phyloP scores from a whole-genome alignment of 2,888 invertebrate genomes.

The Spilarctia lutea region DNA sequence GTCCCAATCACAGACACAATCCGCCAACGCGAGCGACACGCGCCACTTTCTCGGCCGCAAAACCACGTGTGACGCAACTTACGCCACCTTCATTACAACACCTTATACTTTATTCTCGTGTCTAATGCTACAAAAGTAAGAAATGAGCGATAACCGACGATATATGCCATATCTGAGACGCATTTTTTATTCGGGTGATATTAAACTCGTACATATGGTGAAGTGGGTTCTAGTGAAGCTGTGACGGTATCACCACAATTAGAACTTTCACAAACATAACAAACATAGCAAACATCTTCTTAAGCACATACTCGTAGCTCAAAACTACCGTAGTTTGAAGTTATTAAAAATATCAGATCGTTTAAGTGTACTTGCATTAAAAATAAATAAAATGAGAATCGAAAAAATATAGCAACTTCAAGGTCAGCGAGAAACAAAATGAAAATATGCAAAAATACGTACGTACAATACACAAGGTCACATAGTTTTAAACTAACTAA shows the following conservation, averaged over 20 bases:
- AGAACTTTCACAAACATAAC: neutral
- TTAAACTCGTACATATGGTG: neutral
- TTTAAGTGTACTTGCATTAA: neutral
- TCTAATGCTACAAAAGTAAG: neutral
- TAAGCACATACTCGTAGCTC: neutral
- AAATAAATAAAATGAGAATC: neutral
- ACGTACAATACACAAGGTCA: neutral
- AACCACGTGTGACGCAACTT: neutral
- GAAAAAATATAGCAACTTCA: neutral
- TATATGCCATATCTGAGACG: slow-evolving; percentile 6
- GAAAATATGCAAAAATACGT: neutral
- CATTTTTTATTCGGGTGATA: slow-evolving; percentile 57
- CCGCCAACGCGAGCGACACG: neutral
- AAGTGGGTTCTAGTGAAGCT: neutral
- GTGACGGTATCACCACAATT: neutral
- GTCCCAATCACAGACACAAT: neutral
- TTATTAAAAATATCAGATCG: neutral
- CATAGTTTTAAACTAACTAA: neutral
- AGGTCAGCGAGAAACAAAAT: neutral
- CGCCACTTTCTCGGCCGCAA: slow-evolving; percentile 1
- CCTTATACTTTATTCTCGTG: neutral
- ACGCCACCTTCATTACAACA: slow-evolving; percentile 12
- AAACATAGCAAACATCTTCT: neutral
- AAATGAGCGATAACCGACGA: neutral
- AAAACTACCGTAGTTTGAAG: neutral